phyloP scores from a whole-genome alignment of 2,888 invertebrate genomes.

The Nomada hirtipes region DNA sequence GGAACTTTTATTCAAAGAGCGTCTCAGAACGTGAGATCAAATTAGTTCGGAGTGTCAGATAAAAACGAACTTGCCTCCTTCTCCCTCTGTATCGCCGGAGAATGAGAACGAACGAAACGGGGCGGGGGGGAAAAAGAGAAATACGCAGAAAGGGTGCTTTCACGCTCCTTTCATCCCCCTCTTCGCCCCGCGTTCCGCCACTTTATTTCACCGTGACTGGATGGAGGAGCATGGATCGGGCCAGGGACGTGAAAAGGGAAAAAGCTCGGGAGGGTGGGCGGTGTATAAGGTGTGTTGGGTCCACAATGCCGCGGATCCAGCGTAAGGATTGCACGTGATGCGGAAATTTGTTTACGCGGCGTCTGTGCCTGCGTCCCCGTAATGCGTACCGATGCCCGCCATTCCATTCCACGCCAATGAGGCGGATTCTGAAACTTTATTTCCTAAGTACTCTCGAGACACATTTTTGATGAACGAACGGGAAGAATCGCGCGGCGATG shows the following conservation, averaged over 20 bases:
- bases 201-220: conserved; percentile 51
- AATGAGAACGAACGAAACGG: not conserved
- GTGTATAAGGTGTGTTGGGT: not conserved
- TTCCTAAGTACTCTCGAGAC: conserved; percentile 29
- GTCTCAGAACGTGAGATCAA: conserved; percentile 69
- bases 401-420: conserved; percentile 62
- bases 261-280: not conserved
- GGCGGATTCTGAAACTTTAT: conserved; percentile 50
- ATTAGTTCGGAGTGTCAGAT: conserved; percentile 70
- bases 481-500: not conserved
- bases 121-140: not conserved
- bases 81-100: not conserved
- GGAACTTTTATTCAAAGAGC: conserved; percentile 71
- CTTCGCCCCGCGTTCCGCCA: conserved; percentile 23
- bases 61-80: conserved; percentile 66
- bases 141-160: conserved; percentile 7
- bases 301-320: conserved; percentile 40
- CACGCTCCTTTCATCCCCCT: conserved; percentile 40
- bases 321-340: conserved; percentile 65
- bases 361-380: conserved; percentile 47
- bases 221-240: conserved; percentile 41
- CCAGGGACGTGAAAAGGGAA: conserved; percentile 4
- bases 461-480: conserved; percentile 37
- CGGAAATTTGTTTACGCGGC: conserved; percentile 70
- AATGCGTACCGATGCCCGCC: conserved; percentile 61